Base-by-base conservation (phyloP, 2,797 vertebrate species). In the Microchirus variegatus region DNA sequence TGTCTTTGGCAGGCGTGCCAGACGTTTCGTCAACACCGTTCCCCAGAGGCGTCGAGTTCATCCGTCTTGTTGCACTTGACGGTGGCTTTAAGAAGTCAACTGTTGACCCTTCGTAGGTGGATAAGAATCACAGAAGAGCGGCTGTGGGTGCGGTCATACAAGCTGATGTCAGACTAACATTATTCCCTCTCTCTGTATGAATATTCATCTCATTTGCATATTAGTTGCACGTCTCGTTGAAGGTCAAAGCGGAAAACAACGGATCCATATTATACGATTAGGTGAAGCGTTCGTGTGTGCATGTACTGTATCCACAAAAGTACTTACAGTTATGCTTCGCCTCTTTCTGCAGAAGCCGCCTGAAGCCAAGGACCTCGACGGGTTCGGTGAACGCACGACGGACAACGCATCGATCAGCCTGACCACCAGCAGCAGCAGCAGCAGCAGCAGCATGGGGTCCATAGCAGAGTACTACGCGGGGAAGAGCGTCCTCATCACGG, bases 401-500 rank as follows among this genome's bases (percentile, higher is more conserved):
- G 73, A 73, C n/a, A n/a, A n/a, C 53, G 40, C 44, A 5, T 47
- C 55, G 40, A 59, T 10, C 55, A 35, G 60, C 42, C 62, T 9
- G 19, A 17, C 70, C 60, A 26, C 64, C 75, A 19, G 72, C 53
- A 12, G 65, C 0, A 55, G 19, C 75, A 19, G 72, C 53, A 12
- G 65, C 19, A 22, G 61, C 58, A 15, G 55, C 85, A 75, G 49
- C 77, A 95, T 96, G 95, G 92, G 93, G 61, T 91, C 90, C 61
- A 87, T 97, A 10, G 91, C 94, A 0, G 92, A 95, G 15, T 98
- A 92, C 87, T 98, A 98, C 62, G 79, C 87, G 2, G 94, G 94
- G 70, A 98, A 98, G 89, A 94, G 81, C 0, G 78, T 98, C 35
- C 92, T 98, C 78, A 93, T 98, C 88, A 97, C 96, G 0, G 96